Percentiles rank a stretch among this genome's conserved stretches.
Conservation (phyloP, 2,113 vertebrate genomes). For the Anseranas semipalmata region DNA sequence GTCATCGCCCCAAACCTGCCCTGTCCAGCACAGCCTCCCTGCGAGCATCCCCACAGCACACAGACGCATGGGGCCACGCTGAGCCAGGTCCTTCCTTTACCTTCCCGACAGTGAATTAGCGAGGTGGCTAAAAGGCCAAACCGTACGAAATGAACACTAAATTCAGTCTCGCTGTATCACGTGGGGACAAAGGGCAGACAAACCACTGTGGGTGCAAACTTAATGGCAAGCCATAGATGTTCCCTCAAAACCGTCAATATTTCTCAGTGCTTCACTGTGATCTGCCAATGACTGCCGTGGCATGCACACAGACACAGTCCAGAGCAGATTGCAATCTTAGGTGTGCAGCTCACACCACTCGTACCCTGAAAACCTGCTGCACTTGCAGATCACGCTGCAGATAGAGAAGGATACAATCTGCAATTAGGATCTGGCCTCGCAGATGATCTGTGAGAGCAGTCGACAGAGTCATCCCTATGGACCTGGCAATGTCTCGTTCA, state of each 20-base stretch:
- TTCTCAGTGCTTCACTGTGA: neutral
- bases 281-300: neutral
- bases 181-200: neutral
- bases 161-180: neutral
- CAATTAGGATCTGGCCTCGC: slow-evolving; percentile 2
- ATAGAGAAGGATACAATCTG: slow-evolving; percentile 15
- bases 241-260: neutral
- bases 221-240: neutral
- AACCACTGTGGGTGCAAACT: neutral
- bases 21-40: neutral
- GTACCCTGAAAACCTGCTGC: slow-evolving; percentile 11
- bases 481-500: neutral
- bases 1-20: neutral
- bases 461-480: neutral
- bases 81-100: neutral
- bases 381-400: slow-evolving; percentile 1
- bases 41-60: fast-evolving
- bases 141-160: neutral
- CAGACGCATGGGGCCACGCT: fast-evolving
- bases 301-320: neutral
- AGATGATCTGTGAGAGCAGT: neutral
- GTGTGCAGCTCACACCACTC: slow-evolving; percentile 2
- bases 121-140: neutral
- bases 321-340: neutral
- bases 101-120: fast-evolving